These are phyloP conservation scores for Horisme vitalbata DNA, from an alignment of 2,888 invertebrate species.

Conservation along the genomic window DNA sequence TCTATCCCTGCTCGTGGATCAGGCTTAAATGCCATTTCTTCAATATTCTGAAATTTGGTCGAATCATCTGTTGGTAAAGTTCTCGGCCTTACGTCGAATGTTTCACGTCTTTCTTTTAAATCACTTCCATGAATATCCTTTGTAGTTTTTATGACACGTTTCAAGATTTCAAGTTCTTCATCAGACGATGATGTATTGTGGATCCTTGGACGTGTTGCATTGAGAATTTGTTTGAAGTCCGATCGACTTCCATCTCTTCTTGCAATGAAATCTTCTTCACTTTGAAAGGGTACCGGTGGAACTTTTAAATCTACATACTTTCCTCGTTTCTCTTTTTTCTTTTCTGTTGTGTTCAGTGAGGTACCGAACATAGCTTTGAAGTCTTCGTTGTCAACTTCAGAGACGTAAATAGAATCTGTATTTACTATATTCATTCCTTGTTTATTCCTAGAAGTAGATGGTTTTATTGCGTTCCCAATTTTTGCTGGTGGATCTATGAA, in stretches of 20 bases:
- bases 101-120: not conserved
- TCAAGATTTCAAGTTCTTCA: not conserved
- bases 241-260: not conserved
- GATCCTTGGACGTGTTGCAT: not conserved
- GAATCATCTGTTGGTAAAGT: not conserved
- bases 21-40: not conserved
- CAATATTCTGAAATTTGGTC: not conserved
- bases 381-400: constrained; percentile 6
- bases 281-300: constrained; percentile 15
- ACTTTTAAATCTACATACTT: constrained; percentile 7
- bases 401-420: constrained; percentile 5
- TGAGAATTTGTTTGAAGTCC: not conserved
- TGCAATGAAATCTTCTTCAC: constrained; percentile 10
- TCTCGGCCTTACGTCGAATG: not conserved
- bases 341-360: constrained; percentile 7
- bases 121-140: not conserved
- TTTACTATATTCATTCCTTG: not conserved
- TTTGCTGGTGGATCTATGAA: constrained; percentile 6
- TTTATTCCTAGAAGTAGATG: not conserved
- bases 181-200: not conserved
- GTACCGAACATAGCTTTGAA: constrained; percentile 4
- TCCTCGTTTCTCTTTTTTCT: constrained; percentile 5
- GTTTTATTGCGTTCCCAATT: not conserved
- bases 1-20: not conserved
- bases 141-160: not conserved